phyloP scores from a whole-genome alignment of 2,888 invertebrate genomes.

The Sinotaia quadrata region DNA sequence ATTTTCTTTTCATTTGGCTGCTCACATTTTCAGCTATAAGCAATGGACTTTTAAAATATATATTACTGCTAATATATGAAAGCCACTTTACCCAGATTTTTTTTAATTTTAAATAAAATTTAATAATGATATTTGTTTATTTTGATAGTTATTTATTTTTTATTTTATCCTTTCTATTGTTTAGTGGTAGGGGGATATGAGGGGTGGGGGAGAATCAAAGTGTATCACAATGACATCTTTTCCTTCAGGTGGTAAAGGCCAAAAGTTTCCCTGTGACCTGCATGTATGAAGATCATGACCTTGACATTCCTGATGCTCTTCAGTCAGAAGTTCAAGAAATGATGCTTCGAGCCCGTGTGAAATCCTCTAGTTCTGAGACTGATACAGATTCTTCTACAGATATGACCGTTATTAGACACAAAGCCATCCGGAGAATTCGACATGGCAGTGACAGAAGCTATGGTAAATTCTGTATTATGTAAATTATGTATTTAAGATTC shows the following conservation, averaged over 20 bases:
- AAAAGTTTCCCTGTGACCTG: constrained; percentile 67
- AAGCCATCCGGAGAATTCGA: constrained; percentile 48
- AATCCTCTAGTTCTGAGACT: constrained; percentile 68
- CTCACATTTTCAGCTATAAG: no score
- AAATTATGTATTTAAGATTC: no score
- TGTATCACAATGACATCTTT: no score
- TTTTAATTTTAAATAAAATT: not conserved
- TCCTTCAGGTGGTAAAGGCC: constrained; percentile 63
- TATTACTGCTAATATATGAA: no score
- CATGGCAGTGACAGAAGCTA: constrained; percentile 66
- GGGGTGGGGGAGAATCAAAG: no score
- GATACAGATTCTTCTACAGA: constrained; percentile 69
- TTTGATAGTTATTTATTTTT: not conserved
- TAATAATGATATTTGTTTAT: not conserved
- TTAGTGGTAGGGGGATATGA: no score
- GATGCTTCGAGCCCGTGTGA: constrained; percentile 56
- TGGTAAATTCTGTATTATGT: no score
- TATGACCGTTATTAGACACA: constrained; percentile 70
- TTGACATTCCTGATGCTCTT: constrained; percentile 63
- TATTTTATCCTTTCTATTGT: constrained; percentile 14
- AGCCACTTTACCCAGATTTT: not conserved
- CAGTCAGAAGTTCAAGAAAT: constrained; percentile 66
- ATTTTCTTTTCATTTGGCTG: no score
- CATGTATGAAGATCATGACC: constrained; percentile 62
- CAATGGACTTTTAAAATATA: no score